These are phyloP conservation scores for Melanostoma mellinum DNA, from an alignment of 2,888 invertebrate genomes.

Conservation along the genomic window DNA sequence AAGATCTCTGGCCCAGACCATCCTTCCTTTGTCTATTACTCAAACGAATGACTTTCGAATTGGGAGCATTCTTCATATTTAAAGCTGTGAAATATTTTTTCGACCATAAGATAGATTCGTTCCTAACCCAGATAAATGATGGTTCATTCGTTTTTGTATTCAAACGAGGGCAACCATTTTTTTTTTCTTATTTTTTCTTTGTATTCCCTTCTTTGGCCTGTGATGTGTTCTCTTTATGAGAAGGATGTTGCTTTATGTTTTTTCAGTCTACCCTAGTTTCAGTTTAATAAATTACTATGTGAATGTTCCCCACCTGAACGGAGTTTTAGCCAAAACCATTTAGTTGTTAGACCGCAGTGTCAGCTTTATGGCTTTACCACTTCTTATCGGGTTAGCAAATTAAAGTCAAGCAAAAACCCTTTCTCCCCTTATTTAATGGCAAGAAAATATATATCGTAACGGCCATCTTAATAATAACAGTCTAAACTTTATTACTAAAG, in stretches of 20 bases:
- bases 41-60: constrained; percentile 67
- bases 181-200: constrained; percentile 8
- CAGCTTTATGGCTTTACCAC: constrained; percentile 49
- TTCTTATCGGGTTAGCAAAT: constrained; percentile 57
- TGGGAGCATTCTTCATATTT: constrained; percentile 69
- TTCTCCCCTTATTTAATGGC: constrained; percentile 56
- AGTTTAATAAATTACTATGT: constrained; percentile 48
- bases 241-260: constrained; percentile 12
- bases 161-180: constrained; percentile 22
- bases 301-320: constrained; percentile 16
- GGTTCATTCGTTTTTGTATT: constrained; percentile 56
- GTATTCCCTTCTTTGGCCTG: background rate
- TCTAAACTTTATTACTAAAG: constrained; percentile 58
- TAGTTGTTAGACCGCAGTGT: constrained; percentile 42
- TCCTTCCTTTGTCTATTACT: constrained; percentile 58
- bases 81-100: constrained; percentile 69
- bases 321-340: background rate
- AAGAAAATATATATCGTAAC: constrained; percentile 55
- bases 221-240: background rate
- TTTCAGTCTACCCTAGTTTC: constrained; percentile 27
- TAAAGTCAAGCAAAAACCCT: constrained; percentile 60
- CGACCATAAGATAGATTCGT: constrained; percentile 58
- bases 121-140: constrained; percentile 67
- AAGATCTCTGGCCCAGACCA: constrained; percentile 41
- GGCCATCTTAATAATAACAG: constrained; percentile 64